Percentiles rank a stretch among this genome's conserved stretches.
phyloP scores from a whole-genome alignment of 2,888 invertebrate species.

The Agrypnus murinus region DNA sequence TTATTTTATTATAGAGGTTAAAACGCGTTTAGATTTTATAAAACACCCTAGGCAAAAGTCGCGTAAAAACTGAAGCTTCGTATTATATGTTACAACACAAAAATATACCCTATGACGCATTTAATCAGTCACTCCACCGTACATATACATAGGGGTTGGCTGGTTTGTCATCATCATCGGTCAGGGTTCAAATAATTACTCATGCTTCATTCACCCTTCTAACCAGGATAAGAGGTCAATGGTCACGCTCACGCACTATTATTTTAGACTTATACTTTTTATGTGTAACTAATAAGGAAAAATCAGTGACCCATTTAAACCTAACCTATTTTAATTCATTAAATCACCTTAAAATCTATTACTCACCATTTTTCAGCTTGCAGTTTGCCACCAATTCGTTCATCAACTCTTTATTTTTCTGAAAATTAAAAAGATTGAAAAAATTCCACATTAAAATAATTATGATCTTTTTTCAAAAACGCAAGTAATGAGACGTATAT shows the following conservation, averaged over 20 bases:
- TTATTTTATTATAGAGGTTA: slow-evolving; percentile 11
- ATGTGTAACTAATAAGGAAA: slow-evolving; percentile 25
- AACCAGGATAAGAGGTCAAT: slow-evolving; percentile 42
- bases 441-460: slow-evolving; percentile 54
- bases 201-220: slow-evolving; percentile 45
- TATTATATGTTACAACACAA: slow-evolving; percentile 28
- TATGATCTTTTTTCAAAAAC: not conserved
- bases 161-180: slow-evolving; percentile 48
- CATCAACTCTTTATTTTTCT: slow-evolving; percentile 87
- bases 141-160: slow-evolving; percentile 41
- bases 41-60: slow-evolving; percentile 21
- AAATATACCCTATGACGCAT: slow-evolving; percentile 49
- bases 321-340: too few species aligned
- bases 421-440: slow-evolving; percentile 74
- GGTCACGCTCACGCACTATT: slow-evolving; percentile 42
- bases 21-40: too few species aligned
- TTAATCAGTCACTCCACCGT: slow-evolving; percentile 37
- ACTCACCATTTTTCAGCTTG: slow-evolving; percentile 81
- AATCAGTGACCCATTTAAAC: slow-evolving; percentile 38
- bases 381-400: slow-evolving; percentile 80
- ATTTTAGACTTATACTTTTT: slow-evolving; percentile 6
- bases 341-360: slow-evolving; percentile 37
- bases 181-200: slow-evolving; percentile 47
- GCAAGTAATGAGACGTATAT: too few species aligned
- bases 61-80: slow-evolving; percentile 39